Base-by-base conservation (phyloP, 2,888 invertebrate species). In the Dryocosmus kuriphilus region DNA sequence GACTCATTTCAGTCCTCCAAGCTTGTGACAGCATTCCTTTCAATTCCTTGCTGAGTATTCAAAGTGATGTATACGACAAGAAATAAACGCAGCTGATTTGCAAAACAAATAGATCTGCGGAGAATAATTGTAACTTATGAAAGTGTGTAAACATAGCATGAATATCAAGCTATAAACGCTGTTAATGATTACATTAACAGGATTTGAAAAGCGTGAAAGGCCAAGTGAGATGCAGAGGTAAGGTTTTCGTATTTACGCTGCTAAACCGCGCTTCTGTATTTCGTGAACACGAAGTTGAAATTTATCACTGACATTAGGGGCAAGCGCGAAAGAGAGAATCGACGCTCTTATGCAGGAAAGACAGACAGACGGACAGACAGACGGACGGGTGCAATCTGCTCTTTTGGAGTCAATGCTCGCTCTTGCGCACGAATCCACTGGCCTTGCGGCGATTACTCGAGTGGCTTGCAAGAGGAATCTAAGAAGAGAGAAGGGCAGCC, bases 1-100 rank as follows among this genome's bases (percentile, higher is more conserved):
- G 84, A 83, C 84, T 86, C 87, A 86, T 87, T 88, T 83, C 84
- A 85, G 77, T 79, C 82, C 79, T 79, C 77, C 79, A 32, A 79
- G 81, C 79, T 77, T 77, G 78, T 78, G 81, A 81, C 79, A 81
- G 79, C 9, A 55, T 60, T 60, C 60, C 27, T 6, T 27, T 6
- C 1, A 46, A n/a, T n/a, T n/a, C n/a, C n/a, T n/a, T n/a, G n/a
- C n/a, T n/a, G n/a, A n/a, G n/a, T n/a, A n/a, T n/a, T n/a, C n/a
- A n/a, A n/a, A n/a, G n/a, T n/a, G n/a, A n/a, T n/a, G n/a, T n/a
- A n/a, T 22, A 22, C 22, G 22, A 55, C 19, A 55, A 9, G n/a
- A 55, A 55, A 55, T 3, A 9, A n/a, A 22, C 6, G 19, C 46
- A 46, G 22, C 55, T 55, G 22, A 22, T 55, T 55, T 7, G 8